These are phyloP conservation scores for Lepilemur septentrionalis DNA, from an alignment of 2,797 vertebrate species.

Conservation along the genomic window DNA sequence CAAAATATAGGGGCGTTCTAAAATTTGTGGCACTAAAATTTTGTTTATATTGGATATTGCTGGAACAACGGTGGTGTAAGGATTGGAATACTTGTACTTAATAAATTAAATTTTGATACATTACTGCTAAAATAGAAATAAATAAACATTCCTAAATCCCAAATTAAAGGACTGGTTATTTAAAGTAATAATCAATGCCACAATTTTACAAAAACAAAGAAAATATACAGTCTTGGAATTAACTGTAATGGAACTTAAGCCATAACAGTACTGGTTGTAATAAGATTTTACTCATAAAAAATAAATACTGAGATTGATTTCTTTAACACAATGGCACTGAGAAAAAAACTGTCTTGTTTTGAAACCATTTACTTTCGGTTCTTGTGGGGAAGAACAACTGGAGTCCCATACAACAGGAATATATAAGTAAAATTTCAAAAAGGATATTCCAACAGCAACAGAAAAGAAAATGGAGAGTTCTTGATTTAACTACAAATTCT, in stretches of 20 bases:
- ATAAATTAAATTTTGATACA: constrained; percentile 2
- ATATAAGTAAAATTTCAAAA: background rate
- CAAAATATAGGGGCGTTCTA: background rate
- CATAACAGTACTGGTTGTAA: background rate
- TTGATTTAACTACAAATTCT: constrained; percentile 3
- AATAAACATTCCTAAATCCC: background rate
- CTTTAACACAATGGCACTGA: background rate
- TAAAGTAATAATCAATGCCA: background rate
- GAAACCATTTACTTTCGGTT: background rate
- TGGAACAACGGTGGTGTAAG: background rate
- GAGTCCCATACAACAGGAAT: background rate
- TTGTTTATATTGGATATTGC: background rate
- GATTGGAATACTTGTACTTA: background rate
- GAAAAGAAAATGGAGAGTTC: background rate
- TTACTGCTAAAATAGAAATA: background rate
- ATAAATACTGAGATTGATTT: background rate
- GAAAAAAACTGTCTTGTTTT: background rate
- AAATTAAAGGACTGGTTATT: constrained; percentile 4
- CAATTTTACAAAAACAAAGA: background rate
- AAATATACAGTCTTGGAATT: background rate
- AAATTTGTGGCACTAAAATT: background rate
- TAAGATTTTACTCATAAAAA: background rate
- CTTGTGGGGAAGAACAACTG: background rate
- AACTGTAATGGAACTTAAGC: background rate
- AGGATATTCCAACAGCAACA: background rate